phyloP scores from a whole-genome alignment of 2,888 invertebrate species.

The Cistogaster globosa region DNA sequence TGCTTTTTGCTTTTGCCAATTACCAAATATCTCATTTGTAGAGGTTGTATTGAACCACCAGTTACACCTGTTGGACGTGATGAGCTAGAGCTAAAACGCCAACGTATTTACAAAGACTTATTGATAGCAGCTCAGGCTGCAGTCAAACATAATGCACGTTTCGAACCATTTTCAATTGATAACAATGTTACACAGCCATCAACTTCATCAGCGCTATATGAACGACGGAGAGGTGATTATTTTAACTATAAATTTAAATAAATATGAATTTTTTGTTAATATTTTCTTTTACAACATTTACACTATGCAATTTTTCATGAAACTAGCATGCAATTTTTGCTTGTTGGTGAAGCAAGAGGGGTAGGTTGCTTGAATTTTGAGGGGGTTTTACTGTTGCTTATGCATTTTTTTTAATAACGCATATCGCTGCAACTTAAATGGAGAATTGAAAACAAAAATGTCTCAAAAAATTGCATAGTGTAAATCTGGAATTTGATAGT shows the following conservation, averaged over 20 bases:
- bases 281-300: too few species aligned
- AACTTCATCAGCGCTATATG: constrained; percentile 32
- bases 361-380: too few species aligned
- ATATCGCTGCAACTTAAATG: too few species aligned
- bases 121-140: constrained; percentile 89
- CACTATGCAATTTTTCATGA: too few species aligned
- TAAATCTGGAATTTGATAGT: too few species aligned
- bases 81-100: constrained; percentile 89
- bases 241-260: not conserved
- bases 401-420: too few species aligned
- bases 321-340: too few species aligned
- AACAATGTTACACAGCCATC: constrained; percentile 72
- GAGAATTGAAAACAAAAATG: too few species aligned
- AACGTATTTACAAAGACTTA: constrained; percentile 91
- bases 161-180: constrained; percentile 87
- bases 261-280: constrained; percentile 3
- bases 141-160: constrained; percentile 89
- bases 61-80: constrained; percentile 91
- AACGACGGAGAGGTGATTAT: constrained; percentile 81
- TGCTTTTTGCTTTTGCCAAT: not conserved
- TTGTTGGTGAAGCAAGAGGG: too few species aligned
- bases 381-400: too few species aligned
- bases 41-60: constrained; percentile 84
- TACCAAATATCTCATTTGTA: constrained; percentile 63
- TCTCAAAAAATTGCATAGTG: too few species aligned